Evolutionary conservation across 2,888 invertebrate species (phyloP), one percentile per base, ranked within the genome.

Genomic region (Epicampocera succincta): DNA sequence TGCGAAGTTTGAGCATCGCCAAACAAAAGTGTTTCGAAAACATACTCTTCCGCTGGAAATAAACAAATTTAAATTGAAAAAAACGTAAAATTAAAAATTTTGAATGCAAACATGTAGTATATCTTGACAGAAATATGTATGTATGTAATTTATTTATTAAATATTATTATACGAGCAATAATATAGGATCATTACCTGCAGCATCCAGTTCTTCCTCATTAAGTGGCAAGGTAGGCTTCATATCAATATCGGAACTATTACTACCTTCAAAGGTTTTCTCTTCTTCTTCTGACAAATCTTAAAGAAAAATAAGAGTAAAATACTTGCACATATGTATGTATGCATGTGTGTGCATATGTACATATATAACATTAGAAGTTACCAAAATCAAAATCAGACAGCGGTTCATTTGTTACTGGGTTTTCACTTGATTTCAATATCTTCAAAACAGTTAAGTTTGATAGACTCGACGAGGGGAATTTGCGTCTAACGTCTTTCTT

Each of bases 41-140:
- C 65, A n/a, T 63, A 72, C 12, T 78, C 63, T 19, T 78, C 77
- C 58, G 77, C 77, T 78, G 15, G 72, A 76, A 69, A 2, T 48
- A 44, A 15, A 5, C 19, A 13, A 38, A 44, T 11, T 40, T 42
- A 25, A 38, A 44, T 38, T 44, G 6, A 11, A 42, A 8, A 17
- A 42, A 8, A n/a, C n/a, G n/a, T n/a, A n/a, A n/a, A n/a, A n/a
- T n/a, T n/a, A n/a, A n/a, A n/a, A n/a, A n/a, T n/a, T n/a, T n/a
- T 5, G 21, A 33, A n/a, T 38, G n/a, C 13, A 33, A 25, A 19
- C 13, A 17, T 13, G 2, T 25, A n/a, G 25, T 52, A 8, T 29
- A 13, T 25, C 2, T 29, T 5, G 4, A 58, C 6, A 21, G 21
- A 21, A 9, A 21, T 60, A 61, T 17, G 29, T 21, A 46, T 11